Conservation (phyloP, 30 jellyfish, hydroid and myxozoan genomes). For the Phacellophora camtschatica region DNA sequence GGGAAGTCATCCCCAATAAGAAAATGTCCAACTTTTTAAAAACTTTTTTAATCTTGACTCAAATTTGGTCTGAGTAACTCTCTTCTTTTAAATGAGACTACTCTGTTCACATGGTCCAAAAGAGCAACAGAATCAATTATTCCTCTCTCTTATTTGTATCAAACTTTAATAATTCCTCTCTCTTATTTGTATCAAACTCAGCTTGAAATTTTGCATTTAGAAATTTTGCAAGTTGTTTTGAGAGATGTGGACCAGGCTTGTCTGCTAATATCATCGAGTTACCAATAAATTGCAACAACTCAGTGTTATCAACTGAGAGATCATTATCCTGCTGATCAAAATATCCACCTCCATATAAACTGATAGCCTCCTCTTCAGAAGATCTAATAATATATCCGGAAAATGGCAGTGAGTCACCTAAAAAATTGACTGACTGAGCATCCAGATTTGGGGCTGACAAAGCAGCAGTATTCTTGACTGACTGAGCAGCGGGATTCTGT, state of each 20-base stretch:
- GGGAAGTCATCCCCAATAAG: background rate
- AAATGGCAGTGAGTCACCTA: background rate
- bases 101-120: slow-evolving; percentile 24
- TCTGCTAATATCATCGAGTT: background rate
- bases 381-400: background rate
- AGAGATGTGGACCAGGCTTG: slow-evolving; percentile 17
- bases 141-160: too few relatives aligned
- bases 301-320: background rate
- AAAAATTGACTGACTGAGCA: slow-evolving; percentile 11
- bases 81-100: slow-evolving; percentile 3
- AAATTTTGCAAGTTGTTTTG: slow-evolving; percentile 10
- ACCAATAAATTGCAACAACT: background rate
- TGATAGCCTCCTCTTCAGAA: slow-evolving; percentile 23
- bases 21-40: background rate
- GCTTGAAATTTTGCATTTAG: background rate
- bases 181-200: background rate
- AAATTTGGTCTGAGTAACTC: background rate
- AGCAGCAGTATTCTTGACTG: slow-evolving; percentile 9
- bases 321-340: slow-evolving; percentile 18
- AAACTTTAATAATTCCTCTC: background rate
- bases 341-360: slow-evolving; percentile 5
- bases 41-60: background rate
- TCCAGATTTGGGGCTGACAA: background rate
- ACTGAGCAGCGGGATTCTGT: slow-evolving; percentile 19
- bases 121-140: slow-evolving; percentile 19